Percentiles rank a stretch among this genome's conserved stretches.
Conservation (phyloP, 2,797 vertebrate species). For the Peromyscus aztecus region DNA sequence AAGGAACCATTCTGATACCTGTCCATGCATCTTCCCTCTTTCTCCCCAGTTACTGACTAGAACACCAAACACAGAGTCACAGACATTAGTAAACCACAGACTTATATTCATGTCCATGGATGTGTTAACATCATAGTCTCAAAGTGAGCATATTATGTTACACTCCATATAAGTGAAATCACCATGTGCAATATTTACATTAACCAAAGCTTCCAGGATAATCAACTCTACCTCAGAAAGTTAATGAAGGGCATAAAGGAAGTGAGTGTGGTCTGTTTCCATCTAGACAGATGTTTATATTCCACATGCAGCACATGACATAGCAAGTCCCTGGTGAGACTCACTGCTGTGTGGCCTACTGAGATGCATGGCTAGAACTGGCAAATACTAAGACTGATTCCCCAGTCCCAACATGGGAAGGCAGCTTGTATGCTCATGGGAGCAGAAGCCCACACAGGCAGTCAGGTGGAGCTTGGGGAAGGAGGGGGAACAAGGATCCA, state of each 20-base stretch:
- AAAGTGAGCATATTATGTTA: background rate
- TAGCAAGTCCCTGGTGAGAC: background rate
- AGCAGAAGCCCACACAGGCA: background rate
- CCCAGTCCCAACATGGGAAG: background rate
- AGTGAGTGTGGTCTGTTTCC: background rate
- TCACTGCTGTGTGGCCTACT: background rate
- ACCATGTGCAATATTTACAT: background rate
- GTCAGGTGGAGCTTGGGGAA: background rate
- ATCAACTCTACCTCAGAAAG: background rate
- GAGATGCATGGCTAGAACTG: background rate
- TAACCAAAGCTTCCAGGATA: constrained; percentile 26
- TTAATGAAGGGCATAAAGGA: constrained; percentile 40
- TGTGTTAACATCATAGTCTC: background rate
- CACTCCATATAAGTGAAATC: constrained; percentile 32
- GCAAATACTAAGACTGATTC: background rate
- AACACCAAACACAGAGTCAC: background rate
- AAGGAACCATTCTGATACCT: background rate
- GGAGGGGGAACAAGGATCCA: background rate
- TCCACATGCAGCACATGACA: background rate
- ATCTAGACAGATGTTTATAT: constrained; percentile 63
- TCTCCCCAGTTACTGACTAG: background rate
- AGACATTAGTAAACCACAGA: background rate
- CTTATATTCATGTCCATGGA: background rate
- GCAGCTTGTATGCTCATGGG: background rate
- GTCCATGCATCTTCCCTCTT: background rate